Evolutionary conservation across 2,797 vertebrate genomes (phyloP), one percentile per base, ranked within the genome.

Genomic region (Cichlasoma orientale): DNA sequence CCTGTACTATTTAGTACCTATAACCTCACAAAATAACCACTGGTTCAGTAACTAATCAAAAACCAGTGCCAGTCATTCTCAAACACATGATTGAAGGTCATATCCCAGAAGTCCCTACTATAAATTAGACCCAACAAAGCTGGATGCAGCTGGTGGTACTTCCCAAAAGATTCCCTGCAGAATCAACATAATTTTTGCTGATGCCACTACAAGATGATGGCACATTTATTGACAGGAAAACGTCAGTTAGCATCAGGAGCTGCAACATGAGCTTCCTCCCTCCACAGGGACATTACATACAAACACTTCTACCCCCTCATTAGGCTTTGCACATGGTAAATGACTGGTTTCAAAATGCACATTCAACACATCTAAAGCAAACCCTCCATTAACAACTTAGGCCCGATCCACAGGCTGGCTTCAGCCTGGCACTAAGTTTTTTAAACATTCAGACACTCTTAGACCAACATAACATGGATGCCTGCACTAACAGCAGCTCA

Each of bases 261-360:
- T 71, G 57, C 74, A 55, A 13, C 36, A 53, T n/a, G 21, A 23
- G 61, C 33, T 72, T 77, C 58, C 77, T 82, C 57, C 29, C 56
- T 27, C 29, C 54, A 76, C 58, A 72, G 63, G 75, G 52, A 78
- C 56, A 59, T 73, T 5, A 68, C 1, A 55, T 41, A 41, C 54
- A 9, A 52, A 55, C 83, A 78, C 75, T 44, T 77, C 72, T 56
- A 88, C 76, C 83, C 82, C 23, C 31, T 84, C 61, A 89, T 87
- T 84, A 90, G 57, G 38, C 80, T 27, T 58, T 14, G 38, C n/a
- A 44, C 53, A 27, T 33, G 27, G 55, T 59, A 83, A 87, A 89
- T 84, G 73, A 86, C 75, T 76, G 10, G 74, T 84, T 89, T 74
- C 85, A 87, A 87, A 86, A 70, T 75, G 68, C 83, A 84, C 14